Evolutionary conservation across 2,888 invertebrate genomes (phyloP).

Genomic region (Beris morrisii): DNA sequence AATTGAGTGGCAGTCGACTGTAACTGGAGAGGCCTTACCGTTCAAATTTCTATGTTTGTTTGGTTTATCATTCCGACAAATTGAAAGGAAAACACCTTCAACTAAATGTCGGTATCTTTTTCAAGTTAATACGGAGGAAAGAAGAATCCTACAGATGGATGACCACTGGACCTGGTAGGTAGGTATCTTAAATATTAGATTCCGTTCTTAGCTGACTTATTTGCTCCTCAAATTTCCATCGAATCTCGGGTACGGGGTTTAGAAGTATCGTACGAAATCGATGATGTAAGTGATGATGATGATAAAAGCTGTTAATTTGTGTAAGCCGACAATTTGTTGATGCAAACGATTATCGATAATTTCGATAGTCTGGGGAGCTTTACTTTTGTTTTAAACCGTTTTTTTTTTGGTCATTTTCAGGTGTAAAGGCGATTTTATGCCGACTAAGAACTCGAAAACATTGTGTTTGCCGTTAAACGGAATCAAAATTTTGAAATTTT

Average conservation of each 20-base stretch:
- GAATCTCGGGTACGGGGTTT: background rate
- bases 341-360: too few species aligned
- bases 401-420: too few species aligned
- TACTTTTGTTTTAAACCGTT: too few species aligned
- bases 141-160: background rate
- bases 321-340: too few species aligned
- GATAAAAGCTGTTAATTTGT: constrained; percentile 1
- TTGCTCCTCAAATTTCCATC: constrained; percentile 14
- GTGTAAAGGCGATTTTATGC: too few species aligned
- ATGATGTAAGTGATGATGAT: constrained; percentile 20
- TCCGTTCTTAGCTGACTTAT: constrained; percentile 1
- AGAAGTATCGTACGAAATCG: background rate
- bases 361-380: too few species aligned
- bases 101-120: constrained; percentile 35
- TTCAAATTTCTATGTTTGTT: constrained; percentile 34
- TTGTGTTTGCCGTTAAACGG: too few species aligned
- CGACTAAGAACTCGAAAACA: too few species aligned
- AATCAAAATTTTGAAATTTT: too few species aligned
- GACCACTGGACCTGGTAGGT: background rate
- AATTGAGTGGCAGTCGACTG: constrained; percentile 34
- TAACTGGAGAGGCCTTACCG: constrained; percentile 34
- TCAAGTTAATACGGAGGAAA: constrained; percentile 10
- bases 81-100: constrained; percentile 39
- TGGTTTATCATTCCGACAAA: constrained; percentile 39
- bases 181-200: background rate